Evolutionary conservation across 1,140 invertebrate genomes (phyloP), one percentile per base, ranked within the genome.

Genomic region (Parasteatoda tepidariorum): DNA sequence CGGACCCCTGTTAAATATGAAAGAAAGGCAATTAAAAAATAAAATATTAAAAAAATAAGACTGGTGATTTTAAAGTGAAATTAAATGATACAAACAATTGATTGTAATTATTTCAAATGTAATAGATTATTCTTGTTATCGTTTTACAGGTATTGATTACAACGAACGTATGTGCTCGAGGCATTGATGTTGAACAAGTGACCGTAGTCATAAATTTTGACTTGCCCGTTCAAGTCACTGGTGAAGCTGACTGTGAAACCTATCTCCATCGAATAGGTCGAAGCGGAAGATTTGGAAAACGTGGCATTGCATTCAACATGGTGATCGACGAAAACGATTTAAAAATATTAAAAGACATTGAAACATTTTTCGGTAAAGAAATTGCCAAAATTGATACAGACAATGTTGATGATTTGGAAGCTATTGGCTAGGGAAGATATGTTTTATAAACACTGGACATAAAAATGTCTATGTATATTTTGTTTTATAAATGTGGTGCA

Each of bases 151-250:
- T 99, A 38, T 92, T 99, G 0, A 98, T 99, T 54, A 98, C 98
- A 0, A 99, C 98, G 3, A 99, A 99, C 91, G 86, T 87, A 7
- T 85, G 87, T 75, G 85, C 89, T 87, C 13, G 87, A 94, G 97
- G 98, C 61, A 98, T 99, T 88, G 98, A 99, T 89, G 94, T 99
- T 2, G 96, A 97, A 87, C 95, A 96, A 92, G 98, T 99, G 0
- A 99, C 97, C 5, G 92, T 99, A 62, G 98, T 99, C 0, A 95
- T 99, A 0, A 99, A 99, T 89, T 99, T 98, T 90, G 98, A 99
- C 90, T 91, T 99, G 85, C 98, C 98, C 5, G 92, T 97, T 85
- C 93, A 96, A 87, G 88, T 93, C 41, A 48, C 59, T 5, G 92
- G 92, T 9, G 28, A 41, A 22, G 94, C 97, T 2, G 97, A 99